A percentile compares a stretch with the other conserved stretches of the same genome.
phyloP scores from a whole-genome alignment of 1,140 invertebrate species.

The Arion vulgaris region DNA sequence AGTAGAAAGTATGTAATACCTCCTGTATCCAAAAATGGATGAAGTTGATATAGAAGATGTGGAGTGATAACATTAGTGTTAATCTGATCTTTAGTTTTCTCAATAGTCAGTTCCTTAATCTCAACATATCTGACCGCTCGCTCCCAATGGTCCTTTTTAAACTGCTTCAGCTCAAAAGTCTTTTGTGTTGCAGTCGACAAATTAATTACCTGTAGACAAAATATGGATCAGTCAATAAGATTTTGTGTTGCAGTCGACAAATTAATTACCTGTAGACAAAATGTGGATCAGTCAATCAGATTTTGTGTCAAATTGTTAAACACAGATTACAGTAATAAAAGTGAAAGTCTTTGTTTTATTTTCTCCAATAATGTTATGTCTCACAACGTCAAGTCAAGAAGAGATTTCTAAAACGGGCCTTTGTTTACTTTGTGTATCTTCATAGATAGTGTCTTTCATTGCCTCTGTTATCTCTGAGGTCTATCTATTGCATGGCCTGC shows the following conservation, averaged over 20 bases:
- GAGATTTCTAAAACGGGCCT: too few species aligned
- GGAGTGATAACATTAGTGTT: conserved; percentile 38
- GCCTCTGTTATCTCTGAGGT: too few species aligned
- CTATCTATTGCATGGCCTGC: too few species aligned
- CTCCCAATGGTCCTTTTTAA: conserved; percentile 31
- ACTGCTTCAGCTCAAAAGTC: conserved; percentile 40
- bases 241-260: conserved; percentile 52
- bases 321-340: neutral
- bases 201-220: conserved; percentile 46
- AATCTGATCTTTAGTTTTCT: conserved; percentile 45
- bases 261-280: conserved; percentile 46
- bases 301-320: conserved; percentile 24
- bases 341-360: neutral
- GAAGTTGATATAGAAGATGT: conserved; percentile 52
- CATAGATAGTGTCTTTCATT: too few species aligned
- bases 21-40: conserved; percentile 39
- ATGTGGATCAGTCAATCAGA: neutral
- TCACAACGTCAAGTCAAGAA: too few species aligned
- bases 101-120: conserved; percentile 43
- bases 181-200: conserved; percentile 52
- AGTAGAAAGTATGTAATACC: neutral
- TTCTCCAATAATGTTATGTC: neutral
- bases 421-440: too few species aligned
- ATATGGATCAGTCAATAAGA: neutral
- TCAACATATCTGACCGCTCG: conserved; percentile 35